Base-by-base conservation (phyloP, 2,888 invertebrate species). In the Chromoteleia sp. region DNA sequence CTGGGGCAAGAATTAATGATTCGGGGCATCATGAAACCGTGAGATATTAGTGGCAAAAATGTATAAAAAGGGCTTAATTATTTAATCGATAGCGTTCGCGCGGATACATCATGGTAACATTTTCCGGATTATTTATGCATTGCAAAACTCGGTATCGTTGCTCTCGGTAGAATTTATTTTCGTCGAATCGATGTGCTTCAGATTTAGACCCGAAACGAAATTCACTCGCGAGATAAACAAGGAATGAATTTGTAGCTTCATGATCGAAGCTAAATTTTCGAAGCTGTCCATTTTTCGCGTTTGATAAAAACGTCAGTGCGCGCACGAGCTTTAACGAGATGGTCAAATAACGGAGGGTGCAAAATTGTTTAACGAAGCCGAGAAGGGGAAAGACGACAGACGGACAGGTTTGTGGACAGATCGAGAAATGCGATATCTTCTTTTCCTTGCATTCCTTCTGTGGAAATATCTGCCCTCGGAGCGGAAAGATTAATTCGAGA, bases 361-460 rank as follows among this genome's bases (percentile, higher is more conserved):
- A 25, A 56, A 74, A 39, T 48, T 36, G 65, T 50, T 65, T 65
- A 33, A 52, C 6, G 48, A 6, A 8, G 8, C 7, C 33, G 33
- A 33, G n/a, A 33, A 10, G 33, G 2, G n/a, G 7, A 33, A 33
- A 33, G 33, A 6, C n/a, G 33, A 8, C 33, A 30, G 43, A 43
- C 52, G 45, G 25, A 15, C 43, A 41, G 30, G 29, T 45, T 74
- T 81, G 80, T 75, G 63, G 74, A 81, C 80, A 81, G 80, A 81
- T 81, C 70, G 65, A 81, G 75, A 75, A 81, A 81, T 25, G 65
- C 33, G 80, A 81, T 81, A 81, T 71, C 65, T 59, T 70, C 70
- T 61, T 75, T 58, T 59, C 36, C 48, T 48, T 30, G 50, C 43
- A 43, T 63, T 30, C 30, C 36, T 6, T 19, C 25, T 19, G 39